Percentiles rank a stretch among this genome's conserved stretches.
Conservation (phyloP, 2,113 vertebrate genomes). For the Bolborhynchus lineola region DNA sequence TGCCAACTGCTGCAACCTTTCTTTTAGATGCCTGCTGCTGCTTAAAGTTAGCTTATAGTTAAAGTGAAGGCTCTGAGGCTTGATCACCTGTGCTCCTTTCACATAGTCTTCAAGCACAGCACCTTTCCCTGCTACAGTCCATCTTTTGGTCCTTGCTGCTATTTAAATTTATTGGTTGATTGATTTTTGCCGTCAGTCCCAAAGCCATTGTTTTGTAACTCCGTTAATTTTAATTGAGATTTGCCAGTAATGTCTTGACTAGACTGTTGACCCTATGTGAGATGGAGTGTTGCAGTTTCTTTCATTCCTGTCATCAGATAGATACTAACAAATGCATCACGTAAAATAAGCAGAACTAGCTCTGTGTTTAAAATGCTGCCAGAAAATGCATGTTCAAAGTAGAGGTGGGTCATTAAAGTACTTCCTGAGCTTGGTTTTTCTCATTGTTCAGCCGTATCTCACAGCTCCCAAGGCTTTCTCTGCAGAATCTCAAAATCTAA, state of each 20-base stretch:
- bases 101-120: neutral
- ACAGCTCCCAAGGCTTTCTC: neutral
- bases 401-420: neutral
- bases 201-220: neutral
- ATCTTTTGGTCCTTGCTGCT: neutral
- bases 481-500: neutral
- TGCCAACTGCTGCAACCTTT: neutral
- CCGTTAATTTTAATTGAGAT: neutral
- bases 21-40: neutral
- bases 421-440: neutral
- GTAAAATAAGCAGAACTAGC: neutral
- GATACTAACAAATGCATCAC: accelerated
- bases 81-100: neutral
- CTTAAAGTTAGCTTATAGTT: neutral
- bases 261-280: neutral
- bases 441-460: neutral
- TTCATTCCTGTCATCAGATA: neutral
- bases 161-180: neutral
- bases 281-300: neutral
- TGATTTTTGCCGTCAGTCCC: neutral
- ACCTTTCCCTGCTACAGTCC: neutral
- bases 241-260: neutral
- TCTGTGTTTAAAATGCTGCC: neutral
- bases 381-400: neutral
- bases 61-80: neutral